A percentile compares a stretch with the other conserved stretches of the same genome.
These are phyloP conservation scores for Ceratitis capitata DNA, from an alignment of 1,140 invertebrate species.

Conservation along the genomic window DNA sequence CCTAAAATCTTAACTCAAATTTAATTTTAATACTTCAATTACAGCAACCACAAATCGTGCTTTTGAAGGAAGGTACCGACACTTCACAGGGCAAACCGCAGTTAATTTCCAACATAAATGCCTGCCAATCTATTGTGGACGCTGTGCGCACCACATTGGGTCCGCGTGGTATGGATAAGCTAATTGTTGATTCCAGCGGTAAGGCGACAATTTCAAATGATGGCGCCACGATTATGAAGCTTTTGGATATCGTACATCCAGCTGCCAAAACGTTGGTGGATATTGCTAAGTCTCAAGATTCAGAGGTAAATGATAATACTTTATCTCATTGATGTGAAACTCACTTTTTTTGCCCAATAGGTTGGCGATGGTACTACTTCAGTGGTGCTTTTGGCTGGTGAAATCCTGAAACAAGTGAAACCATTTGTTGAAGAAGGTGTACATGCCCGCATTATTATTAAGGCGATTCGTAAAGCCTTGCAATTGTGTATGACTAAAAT, in stretches of 20 bases:
- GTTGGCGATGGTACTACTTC: conserved; percentile 98
- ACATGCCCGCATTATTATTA: conserved; percentile 92
- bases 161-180: conserved; percentile 98
- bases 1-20: not conserved
- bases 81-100: conserved; percentile 95
- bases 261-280: conserved; percentile 98
- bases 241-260: conserved; percentile 97
- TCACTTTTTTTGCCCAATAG: conserved; percentile 67
- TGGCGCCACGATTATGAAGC: conserved; percentile 98
- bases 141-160: conserved; percentile 95
- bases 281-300: conserved; percentile 99
- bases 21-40: conserved; percentile 52
- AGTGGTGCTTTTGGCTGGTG: conserved; percentile 93
- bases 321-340: not conserved
- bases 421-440: conserved; percentile 96
- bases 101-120: conserved; percentile 98
- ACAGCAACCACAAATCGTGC: conserved; percentile 96
- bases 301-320: conserved; percentile 78
- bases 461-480: conserved; percentile 84
- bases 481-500: conserved; percentile 86
- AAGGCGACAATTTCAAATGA: conserved; percentile 99
- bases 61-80: conserved; percentile 98
- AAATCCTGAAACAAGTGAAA: conserved; percentile 95
- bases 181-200: conserved; percentile 90
- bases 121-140: conserved; percentile 96